Base-by-base conservation (phyloP, 2,797 vertebrate species). In the Schizopygopsis malacanthus region DNA sequence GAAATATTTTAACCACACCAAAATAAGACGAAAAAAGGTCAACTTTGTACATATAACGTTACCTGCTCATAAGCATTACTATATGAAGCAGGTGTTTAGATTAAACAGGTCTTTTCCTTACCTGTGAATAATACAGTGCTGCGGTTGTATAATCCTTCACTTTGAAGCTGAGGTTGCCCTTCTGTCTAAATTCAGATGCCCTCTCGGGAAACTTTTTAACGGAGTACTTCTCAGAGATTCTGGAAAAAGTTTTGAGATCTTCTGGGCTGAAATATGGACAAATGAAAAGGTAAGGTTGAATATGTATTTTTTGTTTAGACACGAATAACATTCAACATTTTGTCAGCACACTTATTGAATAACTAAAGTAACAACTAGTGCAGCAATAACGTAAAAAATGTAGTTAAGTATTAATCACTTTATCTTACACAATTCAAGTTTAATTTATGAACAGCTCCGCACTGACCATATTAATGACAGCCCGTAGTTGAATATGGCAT, bases 131-230 rank as follows among this genome's bases (percentile, higher is more conserved):
- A 61, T 95, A 92, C 20, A 94, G 87, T 15, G 92, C 88, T 0
- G 97, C 97, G 43, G 90, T 86, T 2, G 56, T 81, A 89, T 96
- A 97, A 85, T 96, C 92, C 88, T 92, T 95, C 39, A 43, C 76
- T 84, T 92, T 95, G 91, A 98, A 98, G 76, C 92, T 92, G 39
- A 78, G 86, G 91, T 98, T 98, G 4, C 97, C 97, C 75, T 90
- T 91, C 89, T 96, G 93, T 78, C 96, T 96, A 92, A 93, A 95
- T 89, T 87, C 92, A 43, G 91, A 89, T 41, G 95, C 94, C 87
- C 91, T 83, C 0, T 78, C 82, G 0, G 92, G 59, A 79, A 96
- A 95, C 89, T 98, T 98, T 80, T 88, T 91, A 18, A 94, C 90
- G 0, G 85, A 87, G 45, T 86, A 82, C 82, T 76, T 86, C 47